phyloP scores from a whole-genome alignment of 2,888 invertebrate genomes.

The Linnaemya tessellans region DNA sequence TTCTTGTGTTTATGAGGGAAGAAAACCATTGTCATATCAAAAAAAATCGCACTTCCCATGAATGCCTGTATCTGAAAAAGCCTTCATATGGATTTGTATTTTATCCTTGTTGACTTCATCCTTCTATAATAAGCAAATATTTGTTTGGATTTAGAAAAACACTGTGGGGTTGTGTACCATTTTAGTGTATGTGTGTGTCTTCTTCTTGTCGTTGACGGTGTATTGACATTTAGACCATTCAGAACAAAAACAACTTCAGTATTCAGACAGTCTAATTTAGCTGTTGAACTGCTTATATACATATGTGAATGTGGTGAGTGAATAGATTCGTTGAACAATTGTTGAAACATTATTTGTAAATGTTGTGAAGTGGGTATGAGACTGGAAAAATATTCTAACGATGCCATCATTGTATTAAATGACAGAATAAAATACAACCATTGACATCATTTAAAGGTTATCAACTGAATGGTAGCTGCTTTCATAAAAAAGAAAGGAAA shows the following conservation, averaged over 20 bases:
- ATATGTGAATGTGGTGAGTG: no score
- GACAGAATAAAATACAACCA: conserved; percentile 45
- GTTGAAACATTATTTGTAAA: conserved; percentile 25
- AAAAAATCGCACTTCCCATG: neutral
- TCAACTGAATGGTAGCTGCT: conserved; percentile 14
- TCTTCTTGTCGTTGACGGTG: neutral
- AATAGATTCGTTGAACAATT: conserved; percentile 25
- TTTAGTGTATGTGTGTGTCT: neutral
- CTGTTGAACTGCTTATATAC: neutral
- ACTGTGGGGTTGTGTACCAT: conserved; percentile 31
- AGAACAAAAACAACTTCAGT: conserved; percentile 9
- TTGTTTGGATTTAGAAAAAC: conserved; percentile 61
- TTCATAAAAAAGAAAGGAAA: conserved; percentile 8
- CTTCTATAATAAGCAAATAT: conserved; percentile 67
- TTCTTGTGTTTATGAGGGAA: neutral
- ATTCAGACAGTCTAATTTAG: conserved; percentile 16
- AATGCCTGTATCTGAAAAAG: neutral
- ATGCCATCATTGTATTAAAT: conserved; percentile 24
- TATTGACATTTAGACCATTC: conserved; percentile 40
- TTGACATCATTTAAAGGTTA: conserved; percentile 63
- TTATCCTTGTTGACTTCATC: conserved; percentile 61
- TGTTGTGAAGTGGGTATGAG: neutral
- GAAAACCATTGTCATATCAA: conserved; percentile 16
- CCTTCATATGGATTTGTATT: conserved; percentile 19
- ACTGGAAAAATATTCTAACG: conserved; percentile 3